phyloP scores from a whole-genome alignment of 2,113 vertebrate genomes.

The Willisornis vidua region DNA sequence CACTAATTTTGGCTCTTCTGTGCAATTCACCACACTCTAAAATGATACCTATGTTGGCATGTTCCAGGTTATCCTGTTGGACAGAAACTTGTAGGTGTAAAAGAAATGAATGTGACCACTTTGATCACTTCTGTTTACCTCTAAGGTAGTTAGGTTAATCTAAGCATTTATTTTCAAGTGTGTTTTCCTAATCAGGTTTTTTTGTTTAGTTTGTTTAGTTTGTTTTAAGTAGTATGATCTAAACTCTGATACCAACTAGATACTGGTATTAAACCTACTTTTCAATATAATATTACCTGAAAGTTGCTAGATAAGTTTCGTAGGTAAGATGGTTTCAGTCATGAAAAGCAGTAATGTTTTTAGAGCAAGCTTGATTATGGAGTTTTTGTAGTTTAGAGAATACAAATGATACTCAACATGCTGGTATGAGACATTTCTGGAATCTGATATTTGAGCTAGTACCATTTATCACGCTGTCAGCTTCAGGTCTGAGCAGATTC shows the following conservation, averaged over 20 bases:
- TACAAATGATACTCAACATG: not conserved
- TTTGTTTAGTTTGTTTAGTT: not conserved
- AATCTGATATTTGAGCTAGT: not conserved
- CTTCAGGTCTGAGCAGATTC: not conserved
- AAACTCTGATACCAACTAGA: not conserved
- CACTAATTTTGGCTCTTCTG: not conserved
- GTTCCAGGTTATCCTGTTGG: not conserved
- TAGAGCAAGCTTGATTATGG: not conserved
- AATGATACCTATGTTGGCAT: not conserved
- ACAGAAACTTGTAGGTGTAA: rapidly evolving
- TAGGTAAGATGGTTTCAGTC: not conserved
- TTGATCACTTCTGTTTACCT: not conserved
- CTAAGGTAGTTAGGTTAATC: not conserved
- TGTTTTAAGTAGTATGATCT: not conserved
- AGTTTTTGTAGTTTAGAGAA: not conserved
- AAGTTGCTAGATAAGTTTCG: not conserved
- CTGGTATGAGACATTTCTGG: not conserved
- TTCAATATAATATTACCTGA: not conserved
- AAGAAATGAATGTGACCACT: not conserved
- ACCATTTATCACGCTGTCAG: not conserved
- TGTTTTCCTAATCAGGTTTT: not conserved
- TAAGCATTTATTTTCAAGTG: not conserved
- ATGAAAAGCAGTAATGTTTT: not conserved
- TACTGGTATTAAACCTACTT: not conserved
- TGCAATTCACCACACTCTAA: not conserved